Conservation (phyloP, 2,113 vertebrate genomes). For the Gymnogyps californianus region DNA sequence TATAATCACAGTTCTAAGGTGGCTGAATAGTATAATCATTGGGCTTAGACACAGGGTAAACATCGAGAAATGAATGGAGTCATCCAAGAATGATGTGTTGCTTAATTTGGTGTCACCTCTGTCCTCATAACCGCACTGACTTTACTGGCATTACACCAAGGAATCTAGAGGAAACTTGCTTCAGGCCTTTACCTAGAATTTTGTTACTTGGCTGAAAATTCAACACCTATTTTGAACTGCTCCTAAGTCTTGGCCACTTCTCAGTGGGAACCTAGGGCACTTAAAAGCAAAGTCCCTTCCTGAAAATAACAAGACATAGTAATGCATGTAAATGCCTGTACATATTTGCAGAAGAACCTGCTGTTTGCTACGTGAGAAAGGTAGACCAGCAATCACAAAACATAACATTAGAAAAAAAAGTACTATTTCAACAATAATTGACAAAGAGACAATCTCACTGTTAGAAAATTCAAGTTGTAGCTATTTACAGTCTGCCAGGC, state of each 20-base stretch:
- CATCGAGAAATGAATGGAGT: neutral
- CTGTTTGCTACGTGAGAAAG: neutral
- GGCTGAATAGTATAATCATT: neutral
- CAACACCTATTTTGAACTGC: neutral
- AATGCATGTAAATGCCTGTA: neutral
- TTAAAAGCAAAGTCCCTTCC: neutral
- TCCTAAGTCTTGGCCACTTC: neutral
- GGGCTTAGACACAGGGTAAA: neutral
- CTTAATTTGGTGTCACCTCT: neutral
- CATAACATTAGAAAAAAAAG: neutral
- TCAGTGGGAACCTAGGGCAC: neutral
- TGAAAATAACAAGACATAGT: neutral
- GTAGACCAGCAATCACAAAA: neutral
- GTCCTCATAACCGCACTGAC: neutral
- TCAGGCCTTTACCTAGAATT: neutral
- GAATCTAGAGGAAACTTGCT: neutral
- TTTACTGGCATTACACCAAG: neutral
- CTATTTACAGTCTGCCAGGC: neutral
- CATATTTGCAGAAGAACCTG: neutral
- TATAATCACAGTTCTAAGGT: neutral
- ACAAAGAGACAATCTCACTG: slow-evolving; percentile 17
- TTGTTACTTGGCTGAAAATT: neutral
- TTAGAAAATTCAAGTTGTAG: slow-evolving; percentile 33
- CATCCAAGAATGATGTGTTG: neutral
- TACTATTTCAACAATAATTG: neutral